Percentiles rank a stretch among this genome's conserved stretches.
Evolutionary conservation across 2,797 vertebrate genomes (phyloP).

Genomic region (Prionace glauca): DNA sequence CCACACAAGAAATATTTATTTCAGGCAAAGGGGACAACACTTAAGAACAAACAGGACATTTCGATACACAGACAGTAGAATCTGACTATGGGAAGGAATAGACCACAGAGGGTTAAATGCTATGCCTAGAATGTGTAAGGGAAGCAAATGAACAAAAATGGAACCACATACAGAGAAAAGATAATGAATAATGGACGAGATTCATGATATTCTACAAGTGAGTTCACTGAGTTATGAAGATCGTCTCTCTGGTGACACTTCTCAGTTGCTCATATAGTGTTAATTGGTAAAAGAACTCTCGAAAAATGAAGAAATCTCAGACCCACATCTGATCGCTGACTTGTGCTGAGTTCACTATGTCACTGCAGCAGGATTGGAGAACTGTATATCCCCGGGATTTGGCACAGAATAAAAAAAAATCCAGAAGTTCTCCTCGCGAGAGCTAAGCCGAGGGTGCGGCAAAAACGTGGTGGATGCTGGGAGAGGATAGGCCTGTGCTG

Average conservation of each 20-base stretch:
- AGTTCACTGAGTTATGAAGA: not conserved
- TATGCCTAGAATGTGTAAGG: not conserved
- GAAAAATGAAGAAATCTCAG: not conserved
- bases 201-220: not conserved
- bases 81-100: too few species aligned
- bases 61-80: too few species aligned
- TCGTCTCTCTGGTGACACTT: not conserved
- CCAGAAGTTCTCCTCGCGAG: not conserved
- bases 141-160: conserved; percentile 15
- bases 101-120: not conserved
- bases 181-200: not conserved
- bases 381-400: not conserved
- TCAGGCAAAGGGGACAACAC: not conserved
- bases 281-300: not conserved
- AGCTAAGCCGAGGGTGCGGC: not conserved
- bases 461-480: not conserved
- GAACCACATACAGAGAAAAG: not conserved
- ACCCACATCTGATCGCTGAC: too few species aligned
- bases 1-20: not conserved
- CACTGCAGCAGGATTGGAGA: not conserved
- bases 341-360: not conserved
- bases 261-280: not conserved
- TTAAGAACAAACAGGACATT: too few species aligned
- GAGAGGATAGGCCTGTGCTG: not conserved
- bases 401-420: not conserved